These are phyloP conservation scores for Pangasius sanitwongsei DNA, from an alignment of 2,797 vertebrate genomes.

Conservation along the genomic window DNA sequence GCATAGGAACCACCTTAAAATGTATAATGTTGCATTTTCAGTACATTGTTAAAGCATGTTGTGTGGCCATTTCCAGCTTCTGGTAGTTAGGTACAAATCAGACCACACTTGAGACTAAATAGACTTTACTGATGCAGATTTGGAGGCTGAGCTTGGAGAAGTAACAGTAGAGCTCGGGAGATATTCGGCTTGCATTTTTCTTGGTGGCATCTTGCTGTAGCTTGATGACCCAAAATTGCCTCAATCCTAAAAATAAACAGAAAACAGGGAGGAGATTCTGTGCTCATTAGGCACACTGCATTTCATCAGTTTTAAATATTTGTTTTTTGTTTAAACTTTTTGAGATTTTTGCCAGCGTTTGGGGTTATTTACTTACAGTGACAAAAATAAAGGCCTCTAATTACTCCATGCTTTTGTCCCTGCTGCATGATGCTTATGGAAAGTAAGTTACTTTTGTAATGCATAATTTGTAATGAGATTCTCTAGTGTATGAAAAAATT, in stretches of 20 bases:
- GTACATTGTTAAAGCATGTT: background rate
- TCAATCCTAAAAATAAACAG: background rate
- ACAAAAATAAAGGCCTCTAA: background rate
- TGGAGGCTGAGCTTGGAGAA: background rate
- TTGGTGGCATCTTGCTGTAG: background rate
- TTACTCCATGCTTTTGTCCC: background rate
- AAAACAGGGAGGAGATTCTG: slow-evolving; percentile 1
- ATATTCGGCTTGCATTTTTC: background rate
- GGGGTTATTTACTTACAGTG: background rate
- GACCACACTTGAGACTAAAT: background rate
- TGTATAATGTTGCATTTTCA: background rate
- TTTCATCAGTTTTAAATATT: background rate
- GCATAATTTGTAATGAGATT: background rate
- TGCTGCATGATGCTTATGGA: background rate
- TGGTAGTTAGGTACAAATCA: background rate
- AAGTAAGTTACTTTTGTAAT: background rate
- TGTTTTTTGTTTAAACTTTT: background rate
- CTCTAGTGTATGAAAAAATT: background rate
- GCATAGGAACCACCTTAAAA: background rate
- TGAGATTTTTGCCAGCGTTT: background rate
- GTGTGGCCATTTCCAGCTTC: background rate
- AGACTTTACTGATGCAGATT: background rate
- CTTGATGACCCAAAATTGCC: background rate
- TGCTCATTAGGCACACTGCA: slow-evolving; percentile 3
- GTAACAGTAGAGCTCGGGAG: background rate